A percentile compares a stretch with the other conserved stretches of the same genome.
Conservation (phyloP, 2,113 vertebrate species). For the Lagopus muta region DNA sequence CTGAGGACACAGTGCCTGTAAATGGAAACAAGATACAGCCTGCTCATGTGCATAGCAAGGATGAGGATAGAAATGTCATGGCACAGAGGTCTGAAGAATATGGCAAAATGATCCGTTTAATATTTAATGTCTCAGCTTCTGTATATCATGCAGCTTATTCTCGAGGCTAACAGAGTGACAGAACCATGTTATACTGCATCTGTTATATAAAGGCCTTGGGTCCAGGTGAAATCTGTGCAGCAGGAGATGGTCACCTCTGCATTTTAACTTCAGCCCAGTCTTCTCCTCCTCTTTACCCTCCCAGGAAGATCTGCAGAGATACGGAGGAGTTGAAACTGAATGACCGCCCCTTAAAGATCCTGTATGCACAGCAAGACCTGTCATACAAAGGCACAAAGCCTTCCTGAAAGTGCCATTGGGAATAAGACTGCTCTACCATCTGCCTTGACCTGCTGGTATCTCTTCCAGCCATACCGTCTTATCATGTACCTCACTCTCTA, state of each 20-base stretch:
- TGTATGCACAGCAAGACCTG: not conserved
- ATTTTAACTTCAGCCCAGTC: not conserved
- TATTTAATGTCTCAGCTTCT: not conserved
- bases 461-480: not conserved
- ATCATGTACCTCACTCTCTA: not conserved
- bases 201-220: rapidly evolving
- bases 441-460: not conserved
- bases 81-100: not conserved
- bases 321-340: not conserved
- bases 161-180: not conserved
- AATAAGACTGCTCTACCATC: not conserved
- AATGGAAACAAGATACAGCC: not conserved
- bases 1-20: not conserved
- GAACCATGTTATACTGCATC: not conserved
- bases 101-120: not conserved
- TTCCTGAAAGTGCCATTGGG: not conserved
- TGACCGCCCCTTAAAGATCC: not conserved
- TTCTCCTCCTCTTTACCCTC: not conserved
- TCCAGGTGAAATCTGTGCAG: not conserved
- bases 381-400: no score
- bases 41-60: not conserved
- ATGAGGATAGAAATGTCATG: not conserved
- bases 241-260: no score
- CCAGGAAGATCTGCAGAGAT: not conserved
- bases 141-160: not conserved